Evolutionary conservation across 1,140 invertebrate species (phyloP).

Genomic region (Doryteuthis pealeii): DNA sequence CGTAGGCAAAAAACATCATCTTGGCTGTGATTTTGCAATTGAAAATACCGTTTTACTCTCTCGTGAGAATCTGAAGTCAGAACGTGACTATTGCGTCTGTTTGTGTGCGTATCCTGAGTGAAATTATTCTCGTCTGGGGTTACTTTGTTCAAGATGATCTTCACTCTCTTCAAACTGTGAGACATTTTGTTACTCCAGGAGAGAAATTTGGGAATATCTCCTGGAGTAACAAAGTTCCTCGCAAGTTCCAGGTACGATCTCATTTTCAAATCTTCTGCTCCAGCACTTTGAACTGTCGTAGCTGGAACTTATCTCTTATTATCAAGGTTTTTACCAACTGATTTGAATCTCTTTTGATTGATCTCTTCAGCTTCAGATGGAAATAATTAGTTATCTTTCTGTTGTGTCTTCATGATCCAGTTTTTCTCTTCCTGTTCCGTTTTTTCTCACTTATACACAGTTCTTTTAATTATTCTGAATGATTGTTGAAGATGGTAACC

Average conservation of each 20-base stretch:
- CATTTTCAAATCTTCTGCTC: background rate
- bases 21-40: background rate
- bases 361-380: background rate
- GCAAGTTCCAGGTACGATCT: background rate
- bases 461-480: background rate
- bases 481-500: background rate
- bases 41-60: background rate
- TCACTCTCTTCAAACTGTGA: background rate
- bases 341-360: background rate
- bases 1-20: background rate
- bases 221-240: background rate
- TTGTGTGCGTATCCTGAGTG: background rate
- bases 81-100: background rate
- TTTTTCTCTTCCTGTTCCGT: background rate
- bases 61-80: background rate
- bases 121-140: background rate
- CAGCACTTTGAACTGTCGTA: background rate
- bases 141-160: constrained; percentile 2
- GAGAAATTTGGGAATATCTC: too few relatives aligned
- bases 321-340: background rate
- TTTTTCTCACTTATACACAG: background rate
- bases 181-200: too few relatives aligned
- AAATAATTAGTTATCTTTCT: background rate
- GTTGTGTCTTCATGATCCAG: background rate
- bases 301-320: background rate